These are phyloP conservation scores for Astyanax mexicanus DNA, from an alignment of 2,797 vertebrate species.

Conservation along the genomic window DNA sequence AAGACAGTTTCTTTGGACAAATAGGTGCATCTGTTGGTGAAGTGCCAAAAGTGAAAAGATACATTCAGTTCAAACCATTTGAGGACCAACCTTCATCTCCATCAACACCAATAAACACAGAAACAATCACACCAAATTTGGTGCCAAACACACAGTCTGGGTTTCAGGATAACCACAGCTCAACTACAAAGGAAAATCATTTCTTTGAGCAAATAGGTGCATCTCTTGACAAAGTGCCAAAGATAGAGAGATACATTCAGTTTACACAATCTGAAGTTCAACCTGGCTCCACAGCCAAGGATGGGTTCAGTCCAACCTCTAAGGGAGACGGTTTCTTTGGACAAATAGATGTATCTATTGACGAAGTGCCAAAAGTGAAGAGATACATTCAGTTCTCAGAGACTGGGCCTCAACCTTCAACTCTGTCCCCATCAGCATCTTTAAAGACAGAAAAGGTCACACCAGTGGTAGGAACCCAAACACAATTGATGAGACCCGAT, in stretches of 20 bases:
- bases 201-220: not conserved
- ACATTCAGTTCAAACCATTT: too few species aligned
- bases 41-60: constrained; percentile 15
- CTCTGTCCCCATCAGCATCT: not conserved
- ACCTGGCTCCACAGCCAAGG: too few species aligned
- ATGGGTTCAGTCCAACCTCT: too few species aligned
- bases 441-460: not conserved
- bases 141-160: not conserved
- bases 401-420: not conserved
- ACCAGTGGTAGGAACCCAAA: not conserved
- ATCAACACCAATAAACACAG: not conserved
- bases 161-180: not conserved
- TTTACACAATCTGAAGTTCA: constrained; percentile 17
- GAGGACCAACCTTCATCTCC: too few species aligned
- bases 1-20: constrained; percentile 6
- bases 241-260: constrained; percentile 17
- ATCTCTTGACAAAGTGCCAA: constrained; percentile 28
- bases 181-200: too few species aligned
- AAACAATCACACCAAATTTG: not conserved
- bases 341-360: not conserved
- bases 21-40: not conserved
- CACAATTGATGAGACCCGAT: not conserved
- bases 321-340: not conserved
- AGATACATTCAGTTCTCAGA: constrained; percentile 5
- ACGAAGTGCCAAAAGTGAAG: constrained; percentile 20